Percentiles rank a stretch among this genome's conserved stretches.
These are phyloP conservation scores for Procambarus virginalis DNA, from an alignment of 1,140 invertebrate species.

Conservation along the genomic window DNA sequence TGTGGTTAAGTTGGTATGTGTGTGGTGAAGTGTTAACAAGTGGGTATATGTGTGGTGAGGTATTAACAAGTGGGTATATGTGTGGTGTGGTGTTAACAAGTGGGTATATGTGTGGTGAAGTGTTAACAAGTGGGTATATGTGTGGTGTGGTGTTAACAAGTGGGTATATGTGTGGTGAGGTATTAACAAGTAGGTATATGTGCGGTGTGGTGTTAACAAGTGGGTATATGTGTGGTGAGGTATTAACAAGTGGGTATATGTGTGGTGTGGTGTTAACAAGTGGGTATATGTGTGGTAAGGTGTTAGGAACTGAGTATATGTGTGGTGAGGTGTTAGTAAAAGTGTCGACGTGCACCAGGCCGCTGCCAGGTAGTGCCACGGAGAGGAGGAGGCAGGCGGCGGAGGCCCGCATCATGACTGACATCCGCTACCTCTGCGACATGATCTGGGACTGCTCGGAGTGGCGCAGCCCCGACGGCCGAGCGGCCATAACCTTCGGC, in stretches of 20 bases:
- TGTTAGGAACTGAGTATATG: no score
- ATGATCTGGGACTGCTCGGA: conserved; percentile 79
- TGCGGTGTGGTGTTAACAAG: neutral
- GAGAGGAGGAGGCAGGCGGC: conserved; percentile 92
- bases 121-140: no score
- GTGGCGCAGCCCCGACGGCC: conserved; percentile 48
- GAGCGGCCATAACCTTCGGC: conserved; percentile 86
- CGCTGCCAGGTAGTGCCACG: conserved; percentile 91
- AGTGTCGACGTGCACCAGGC: conserved; percentile 76
- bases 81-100: no score
- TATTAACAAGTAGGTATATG: no score
- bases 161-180: no score
- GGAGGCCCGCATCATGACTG: conserved; percentile 87
- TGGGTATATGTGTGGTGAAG: no score
- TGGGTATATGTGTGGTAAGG: no score
- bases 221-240: no score
- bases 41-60: neutral
- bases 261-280: neutral
- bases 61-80: no score
- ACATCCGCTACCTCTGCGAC: conserved; percentile 93
- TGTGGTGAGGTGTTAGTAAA: no score
- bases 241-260: neutral
- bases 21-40: neutral
- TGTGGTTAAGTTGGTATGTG: no score
- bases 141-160: no score